A percentile compares a stretch with the other conserved stretches of the same genome.
Evolutionary conservation across 2,888 invertebrate genomes (phyloP).

Genomic region (Scaeva pyrastri): DNA sequence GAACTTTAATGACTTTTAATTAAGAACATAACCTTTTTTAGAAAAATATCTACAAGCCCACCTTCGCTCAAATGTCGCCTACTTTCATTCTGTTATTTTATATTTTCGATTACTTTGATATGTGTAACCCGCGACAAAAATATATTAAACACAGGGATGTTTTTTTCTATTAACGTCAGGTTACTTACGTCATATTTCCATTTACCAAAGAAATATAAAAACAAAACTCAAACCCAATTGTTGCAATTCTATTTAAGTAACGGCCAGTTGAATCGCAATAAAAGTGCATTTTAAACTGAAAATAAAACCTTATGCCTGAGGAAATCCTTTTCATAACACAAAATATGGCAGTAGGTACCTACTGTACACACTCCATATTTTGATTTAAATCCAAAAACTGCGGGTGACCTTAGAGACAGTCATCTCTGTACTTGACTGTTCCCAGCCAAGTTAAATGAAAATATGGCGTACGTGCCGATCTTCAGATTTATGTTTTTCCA

Average conservation of each 20-base stretch:
- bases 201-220: neutral
- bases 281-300: neutral
- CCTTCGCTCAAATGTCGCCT: no score
- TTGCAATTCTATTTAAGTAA: neutral
- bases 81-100: no score
- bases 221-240: neutral
- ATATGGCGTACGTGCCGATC: conserved; percentile 38
- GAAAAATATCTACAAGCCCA: no score
- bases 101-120: no score
- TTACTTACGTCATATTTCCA: neutral
- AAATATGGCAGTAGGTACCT: no score
- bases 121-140: neutral
- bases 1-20: no score
- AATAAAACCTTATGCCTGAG: no score
- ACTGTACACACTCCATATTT: neutral
- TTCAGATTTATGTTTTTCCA: conserved; percentile 2
- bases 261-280: neutral
- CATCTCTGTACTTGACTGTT: conserved; percentile 10
- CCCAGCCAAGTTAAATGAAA: neutral
- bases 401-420: neutral
- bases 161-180: neutral
- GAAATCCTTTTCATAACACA: no score
- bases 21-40: no score
- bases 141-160: conserved; percentile 2
- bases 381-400: conserved; percentile 16